Evolutionary conservation across 2,888 invertebrate species (phyloP).

Genomic region (Trissolcus japonicus): DNA sequence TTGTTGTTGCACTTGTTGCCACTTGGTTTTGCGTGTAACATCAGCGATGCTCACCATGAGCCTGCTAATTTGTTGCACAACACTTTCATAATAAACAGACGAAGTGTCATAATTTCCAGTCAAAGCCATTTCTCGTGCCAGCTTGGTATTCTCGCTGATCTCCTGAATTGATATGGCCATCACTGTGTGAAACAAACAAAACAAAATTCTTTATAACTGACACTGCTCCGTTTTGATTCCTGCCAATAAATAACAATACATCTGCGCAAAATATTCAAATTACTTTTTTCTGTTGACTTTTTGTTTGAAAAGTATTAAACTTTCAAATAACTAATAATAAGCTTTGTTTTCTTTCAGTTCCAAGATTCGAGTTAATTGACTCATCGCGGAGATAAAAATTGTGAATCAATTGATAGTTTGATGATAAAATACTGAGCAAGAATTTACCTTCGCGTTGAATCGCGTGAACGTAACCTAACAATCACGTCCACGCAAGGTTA

Average conservation of each 20-base stretch:
- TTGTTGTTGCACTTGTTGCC: conserved; percentile 94
- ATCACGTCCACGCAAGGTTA: conserved; percentile 28
- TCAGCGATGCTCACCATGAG: conserved; percentile 88
- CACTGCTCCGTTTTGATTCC: too few species aligned
- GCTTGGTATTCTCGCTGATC: conserved; percentile 95
- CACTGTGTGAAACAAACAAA: conserved; percentile 57
- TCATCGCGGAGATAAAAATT: neutral
- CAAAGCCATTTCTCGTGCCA: conserved; percentile 96
- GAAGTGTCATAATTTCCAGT: conserved; percentile 97
- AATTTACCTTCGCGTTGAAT: conserved; percentile 16
- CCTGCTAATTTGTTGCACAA: conserved; percentile 92
- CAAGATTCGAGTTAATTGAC: too few species aligned
- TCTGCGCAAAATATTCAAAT: too few species aligned
- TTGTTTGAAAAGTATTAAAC: too few species aligned
- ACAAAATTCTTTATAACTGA: neutral
- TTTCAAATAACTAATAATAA: too few species aligned
- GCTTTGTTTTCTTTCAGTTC: too few species aligned
- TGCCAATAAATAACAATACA: too few species aligned
- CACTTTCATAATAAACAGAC: conserved; percentile 94
- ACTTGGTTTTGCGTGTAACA: conserved; percentile 88
- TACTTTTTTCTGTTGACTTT: too few species aligned
- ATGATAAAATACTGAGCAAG: conserved; percentile 1
- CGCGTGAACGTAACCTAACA: conserved; percentile 21
- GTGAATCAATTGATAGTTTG: neutral
- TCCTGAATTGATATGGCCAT: conserved; percentile 94